Percentiles rank a stretch among this genome's conserved stretches.
Evolutionary conservation across 2,113 vertebrate genomes (phyloP).

Genomic region (Pygoscelis antarcticus): DNA sequence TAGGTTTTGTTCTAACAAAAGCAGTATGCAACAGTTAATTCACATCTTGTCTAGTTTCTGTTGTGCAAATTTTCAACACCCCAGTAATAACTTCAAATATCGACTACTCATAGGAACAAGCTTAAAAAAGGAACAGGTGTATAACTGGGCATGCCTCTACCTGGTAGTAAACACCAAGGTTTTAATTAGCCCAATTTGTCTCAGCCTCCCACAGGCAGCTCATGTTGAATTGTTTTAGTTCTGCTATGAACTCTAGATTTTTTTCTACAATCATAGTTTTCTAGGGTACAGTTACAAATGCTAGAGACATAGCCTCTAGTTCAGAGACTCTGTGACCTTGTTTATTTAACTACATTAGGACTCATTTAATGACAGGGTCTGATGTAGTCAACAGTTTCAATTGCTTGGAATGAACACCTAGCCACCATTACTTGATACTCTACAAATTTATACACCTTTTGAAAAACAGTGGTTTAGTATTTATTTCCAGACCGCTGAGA

Average conservation of each 20-base stretch:
- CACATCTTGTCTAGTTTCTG: conserved; percentile 9
- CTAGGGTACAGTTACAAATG: neutral
- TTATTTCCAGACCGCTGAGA: conserved; percentile 6
- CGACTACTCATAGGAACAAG: neutral
- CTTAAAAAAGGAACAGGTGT: neutral
- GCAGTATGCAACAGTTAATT: neutral
- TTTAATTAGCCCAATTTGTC: neutral
- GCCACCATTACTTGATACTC: neutral
- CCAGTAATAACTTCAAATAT: neutral
- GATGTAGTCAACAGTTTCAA: neutral
- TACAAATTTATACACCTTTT: neutral
- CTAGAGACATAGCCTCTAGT: neutral
- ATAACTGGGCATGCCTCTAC: neutral
- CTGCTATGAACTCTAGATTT: neutral
- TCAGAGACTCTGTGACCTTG: neutral
- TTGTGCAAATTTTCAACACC: neutral
- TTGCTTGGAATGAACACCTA: neutral
- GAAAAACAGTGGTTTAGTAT: neutral
- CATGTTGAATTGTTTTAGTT: neutral
- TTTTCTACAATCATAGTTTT: neutral
- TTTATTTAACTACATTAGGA: neutral
- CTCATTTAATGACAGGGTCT: neutral
- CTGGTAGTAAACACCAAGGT: neutral
- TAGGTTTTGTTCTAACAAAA: neutral
- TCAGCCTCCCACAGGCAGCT: neutral